phyloP scores from a whole-genome alignment of 2,797 vertebrate species.

The Kryptolebias ocellatus region DNA sequence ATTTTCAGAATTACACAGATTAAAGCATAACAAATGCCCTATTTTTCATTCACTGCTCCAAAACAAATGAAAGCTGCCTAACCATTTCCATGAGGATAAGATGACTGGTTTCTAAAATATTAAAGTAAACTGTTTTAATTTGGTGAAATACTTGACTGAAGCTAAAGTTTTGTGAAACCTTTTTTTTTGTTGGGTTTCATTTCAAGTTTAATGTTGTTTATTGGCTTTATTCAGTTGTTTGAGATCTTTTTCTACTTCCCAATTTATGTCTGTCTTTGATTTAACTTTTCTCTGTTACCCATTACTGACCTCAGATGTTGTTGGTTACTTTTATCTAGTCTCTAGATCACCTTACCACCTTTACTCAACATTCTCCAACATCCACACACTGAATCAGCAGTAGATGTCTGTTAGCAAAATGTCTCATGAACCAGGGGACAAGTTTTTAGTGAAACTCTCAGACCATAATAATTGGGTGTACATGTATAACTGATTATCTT shows the following conservation, averaged over 20 bases:
- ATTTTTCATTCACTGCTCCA: slow-evolving; percentile 16
- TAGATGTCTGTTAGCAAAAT: too few relatives aligned
- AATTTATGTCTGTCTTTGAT: background rate
- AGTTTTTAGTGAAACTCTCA: too few relatives aligned
- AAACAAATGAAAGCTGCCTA: background rate
- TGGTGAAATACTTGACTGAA: background rate
- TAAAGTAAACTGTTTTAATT: background rate
- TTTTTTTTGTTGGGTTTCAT: background rate
- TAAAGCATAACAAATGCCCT: slow-evolving; percentile 4
- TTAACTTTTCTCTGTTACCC: background rate
- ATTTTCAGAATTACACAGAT: slow-evolving; percentile 28
- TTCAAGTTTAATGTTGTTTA: background rate
- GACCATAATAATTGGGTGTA: too few relatives aligned
- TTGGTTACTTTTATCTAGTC: background rate
- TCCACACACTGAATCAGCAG: background rate
- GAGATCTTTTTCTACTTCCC: background rate
- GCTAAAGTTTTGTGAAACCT: background rate
- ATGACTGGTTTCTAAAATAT: background rate
- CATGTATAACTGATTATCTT: too few relatives aligned
- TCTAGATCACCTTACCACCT: background rate
- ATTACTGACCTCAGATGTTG: background rate
- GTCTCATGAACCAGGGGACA: too few relatives aligned
- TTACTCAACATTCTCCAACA: background rate
- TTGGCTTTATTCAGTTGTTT: background rate
- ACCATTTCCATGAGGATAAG: background rate